These are phyloP conservation scores for Chionis minor DNA, from an alignment of 2,113 vertebrate genomes.

Conservation along the genomic window DNA sequence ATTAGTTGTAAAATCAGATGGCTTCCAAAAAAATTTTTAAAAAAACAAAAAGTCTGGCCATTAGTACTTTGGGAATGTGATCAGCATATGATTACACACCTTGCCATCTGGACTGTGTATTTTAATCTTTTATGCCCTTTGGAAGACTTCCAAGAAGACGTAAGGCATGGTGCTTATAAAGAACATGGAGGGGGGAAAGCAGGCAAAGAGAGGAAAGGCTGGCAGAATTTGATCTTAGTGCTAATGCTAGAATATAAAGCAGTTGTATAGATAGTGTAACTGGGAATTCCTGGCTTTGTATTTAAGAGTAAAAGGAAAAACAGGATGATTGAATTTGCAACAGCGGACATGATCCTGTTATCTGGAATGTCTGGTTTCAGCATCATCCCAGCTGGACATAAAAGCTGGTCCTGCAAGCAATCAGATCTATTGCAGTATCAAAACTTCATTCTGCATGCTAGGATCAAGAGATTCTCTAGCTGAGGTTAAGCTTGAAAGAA, in stretches of 20 bases:
- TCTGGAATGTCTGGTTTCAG: neutral
- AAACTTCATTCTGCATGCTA: neutral
- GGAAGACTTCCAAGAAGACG: neutral
- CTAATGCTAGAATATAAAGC: neutral
- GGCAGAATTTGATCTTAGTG: neutral
- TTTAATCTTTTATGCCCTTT: neutral
- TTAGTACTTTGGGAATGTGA: neutral
- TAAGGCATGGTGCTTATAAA: neutral
- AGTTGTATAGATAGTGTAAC: neutral
- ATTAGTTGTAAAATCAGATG: neutral
- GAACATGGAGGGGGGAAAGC: neutral
- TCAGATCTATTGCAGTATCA: neutral
- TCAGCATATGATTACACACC: neutral
- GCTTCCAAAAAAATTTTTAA: neutral
- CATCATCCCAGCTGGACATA: neutral
- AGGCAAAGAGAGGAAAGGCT: neutral
- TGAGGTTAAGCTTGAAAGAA: neutral
- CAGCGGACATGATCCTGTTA: neutral
- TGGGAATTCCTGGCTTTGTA: neutral
- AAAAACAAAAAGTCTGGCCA: too few relatives aligned
- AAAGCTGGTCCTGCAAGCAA: neutral
- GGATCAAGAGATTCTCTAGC: neutral
- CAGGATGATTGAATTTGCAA: neutral
- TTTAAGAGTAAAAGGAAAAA: neutral
- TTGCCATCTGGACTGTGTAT: neutral